These are phyloP conservation scores for Ictidomys tridecemlineatus DNA, from an alignment of 2,113 vertebrate species.

Conservation along the genomic window DNA sequence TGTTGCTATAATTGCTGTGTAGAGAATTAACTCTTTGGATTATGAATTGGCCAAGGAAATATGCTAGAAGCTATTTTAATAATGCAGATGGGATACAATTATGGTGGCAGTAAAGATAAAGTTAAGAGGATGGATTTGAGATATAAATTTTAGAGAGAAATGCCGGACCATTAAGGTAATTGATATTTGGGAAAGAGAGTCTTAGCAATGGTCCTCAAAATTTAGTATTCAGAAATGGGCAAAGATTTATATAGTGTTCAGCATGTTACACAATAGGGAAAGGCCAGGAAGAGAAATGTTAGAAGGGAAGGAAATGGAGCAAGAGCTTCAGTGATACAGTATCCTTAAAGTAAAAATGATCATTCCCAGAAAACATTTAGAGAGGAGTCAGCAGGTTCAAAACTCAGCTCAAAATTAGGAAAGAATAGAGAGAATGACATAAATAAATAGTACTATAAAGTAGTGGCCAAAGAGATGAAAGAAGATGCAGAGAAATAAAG, in stretches of 20 bases:
- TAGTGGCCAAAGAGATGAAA: background rate
- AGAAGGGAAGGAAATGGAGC: background rate
- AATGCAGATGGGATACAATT: background rate
- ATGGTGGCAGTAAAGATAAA: background rate
- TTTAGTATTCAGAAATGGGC: background rate
- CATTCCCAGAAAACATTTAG: background rate
- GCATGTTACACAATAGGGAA: background rate
- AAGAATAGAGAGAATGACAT: background rate
- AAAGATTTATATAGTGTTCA: background rate
- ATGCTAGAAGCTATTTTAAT: background rate
- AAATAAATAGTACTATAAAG: background rate
- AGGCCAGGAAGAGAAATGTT: background rate
- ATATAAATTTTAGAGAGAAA: background rate
- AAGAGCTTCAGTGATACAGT: background rate
- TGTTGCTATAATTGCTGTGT: background rate
- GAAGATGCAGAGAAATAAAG: too few species aligned
- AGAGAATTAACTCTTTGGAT: background rate
- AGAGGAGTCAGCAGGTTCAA: background rate
- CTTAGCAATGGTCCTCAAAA: background rate
- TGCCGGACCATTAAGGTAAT: background rate
- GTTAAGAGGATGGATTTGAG: background rate
- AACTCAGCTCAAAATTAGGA: background rate
- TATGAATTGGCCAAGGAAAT: background rate
- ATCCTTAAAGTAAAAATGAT: background rate
- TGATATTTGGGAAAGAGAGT: fast-evolving